Conservation (phyloP, 2,888 invertebrate genomes). For the Ophion ventricosus region DNA sequence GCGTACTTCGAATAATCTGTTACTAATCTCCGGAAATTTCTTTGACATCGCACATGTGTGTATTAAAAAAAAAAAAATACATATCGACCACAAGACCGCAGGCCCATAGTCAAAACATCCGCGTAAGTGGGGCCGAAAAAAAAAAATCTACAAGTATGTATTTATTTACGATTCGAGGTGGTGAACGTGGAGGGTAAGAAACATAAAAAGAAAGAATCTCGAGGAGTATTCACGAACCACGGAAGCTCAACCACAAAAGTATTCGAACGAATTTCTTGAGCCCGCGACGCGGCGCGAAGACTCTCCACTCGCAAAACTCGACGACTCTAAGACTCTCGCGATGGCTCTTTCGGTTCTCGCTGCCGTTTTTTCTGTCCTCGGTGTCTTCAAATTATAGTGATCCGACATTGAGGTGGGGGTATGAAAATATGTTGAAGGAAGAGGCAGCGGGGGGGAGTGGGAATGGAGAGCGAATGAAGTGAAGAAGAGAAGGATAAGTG, state of each 20-base stretch:
- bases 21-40: too few species aligned
- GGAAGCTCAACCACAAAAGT: conserved; percentile 46
- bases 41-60: too few species aligned
- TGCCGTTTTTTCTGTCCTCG: background rate
- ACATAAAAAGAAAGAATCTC: background rate
- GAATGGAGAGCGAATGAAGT: background rate
- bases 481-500: conserved; percentile 5
- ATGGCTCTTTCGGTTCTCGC: conserved; percentile 11
- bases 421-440: background rate
- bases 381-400: background rate
- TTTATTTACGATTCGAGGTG: too few species aligned
- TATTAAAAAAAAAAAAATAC: too few species aligned
- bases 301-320: conserved; percentile 36
- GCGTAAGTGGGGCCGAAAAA: too few species aligned
- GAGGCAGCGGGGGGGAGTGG: conserved; percentile 7
- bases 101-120: too few species aligned
- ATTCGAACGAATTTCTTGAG: conserved; percentile 36
- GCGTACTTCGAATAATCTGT: too few species aligned
- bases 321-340: conserved; percentile 20
- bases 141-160: too few species aligned
- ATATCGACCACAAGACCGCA: too few species aligned
- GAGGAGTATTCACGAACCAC: background rate
- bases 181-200: too few species aligned
- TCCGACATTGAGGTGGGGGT: background rate
- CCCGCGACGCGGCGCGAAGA: conserved; percentile 15